Percentiles rank a stretch among this genome's conserved stretches.
Evolutionary conservation across 2,888 invertebrate genomes (phyloP).

Genomic region (Dyspetes luteomarginatus): DNA sequence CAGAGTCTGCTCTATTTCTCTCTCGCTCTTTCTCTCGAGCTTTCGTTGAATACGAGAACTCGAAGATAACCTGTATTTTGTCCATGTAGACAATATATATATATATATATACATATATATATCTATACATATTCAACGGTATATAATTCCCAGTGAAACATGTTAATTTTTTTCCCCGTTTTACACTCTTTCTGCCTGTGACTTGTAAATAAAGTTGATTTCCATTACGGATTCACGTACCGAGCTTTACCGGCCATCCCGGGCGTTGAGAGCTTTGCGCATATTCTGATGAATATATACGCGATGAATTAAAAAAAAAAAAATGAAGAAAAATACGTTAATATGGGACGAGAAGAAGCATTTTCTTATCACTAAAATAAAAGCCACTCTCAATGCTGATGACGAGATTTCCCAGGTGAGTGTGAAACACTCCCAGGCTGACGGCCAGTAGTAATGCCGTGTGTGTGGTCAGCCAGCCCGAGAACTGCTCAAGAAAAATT

Average conservation of each 20-base stretch:
- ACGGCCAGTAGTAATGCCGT: background rate
- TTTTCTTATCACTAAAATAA: background rate
- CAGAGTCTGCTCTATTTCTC: background rate
- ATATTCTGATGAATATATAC: background rate
- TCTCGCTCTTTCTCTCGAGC: background rate
- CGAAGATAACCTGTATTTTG: conserved; percentile 7
- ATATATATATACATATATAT: too few relatives aligned
- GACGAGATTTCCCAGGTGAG: background rate
- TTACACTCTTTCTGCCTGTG: conserved; percentile 12
- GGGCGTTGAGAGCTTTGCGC: background rate
- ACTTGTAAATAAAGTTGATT: conserved; percentile 36
- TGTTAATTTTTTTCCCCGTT: conserved; percentile 37
- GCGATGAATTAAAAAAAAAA: background rate
- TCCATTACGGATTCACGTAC: conserved; percentile 12
- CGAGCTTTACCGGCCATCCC: background rate
- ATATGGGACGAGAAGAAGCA: background rate
- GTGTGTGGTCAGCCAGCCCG: conserved; percentile 1
- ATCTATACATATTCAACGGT: background rate
- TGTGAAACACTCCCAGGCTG: background rate
- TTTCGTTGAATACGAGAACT: conserved; percentile 13
- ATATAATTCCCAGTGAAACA: conserved; percentile 8
- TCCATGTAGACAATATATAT: background rate
- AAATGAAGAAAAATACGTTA: background rate
- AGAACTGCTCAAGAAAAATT: background rate
- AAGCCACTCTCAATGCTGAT: background rate